phyloP scores from a whole-genome alignment of 2,113 vertebrate species.

The Macaca nemestrina region DNA sequence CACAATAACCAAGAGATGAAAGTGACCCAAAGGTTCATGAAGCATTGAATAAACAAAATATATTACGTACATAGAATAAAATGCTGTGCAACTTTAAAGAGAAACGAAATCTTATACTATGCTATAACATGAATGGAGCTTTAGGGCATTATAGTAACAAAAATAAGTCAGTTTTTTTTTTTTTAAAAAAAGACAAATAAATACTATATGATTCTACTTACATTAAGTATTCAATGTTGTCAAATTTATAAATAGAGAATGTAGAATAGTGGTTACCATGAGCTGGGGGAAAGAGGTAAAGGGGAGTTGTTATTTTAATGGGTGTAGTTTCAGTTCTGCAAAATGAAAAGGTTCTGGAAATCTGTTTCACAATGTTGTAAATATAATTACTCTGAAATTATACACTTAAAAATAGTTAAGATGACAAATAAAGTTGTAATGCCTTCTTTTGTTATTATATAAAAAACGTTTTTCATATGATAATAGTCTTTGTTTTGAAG shows the following conservation, averaged over 20 bases:
- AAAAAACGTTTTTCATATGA: not conserved
- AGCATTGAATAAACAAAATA: not conserved
- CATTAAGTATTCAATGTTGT: not conserved
- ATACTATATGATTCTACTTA: not conserved
- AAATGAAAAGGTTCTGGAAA: not conserved
- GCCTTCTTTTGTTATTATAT: not conserved
- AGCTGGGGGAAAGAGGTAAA: not conserved
- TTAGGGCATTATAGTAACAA: not conserved
- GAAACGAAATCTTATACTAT: not conserved
- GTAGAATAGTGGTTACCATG: not conserved
- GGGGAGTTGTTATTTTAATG: not conserved
- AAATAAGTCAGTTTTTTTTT: not conserved
- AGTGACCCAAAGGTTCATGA: not conserved
- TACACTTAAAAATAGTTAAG: not conserved
- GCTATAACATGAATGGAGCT: not conserved
- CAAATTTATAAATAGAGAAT: not conserved
- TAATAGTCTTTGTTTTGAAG: not conserved
- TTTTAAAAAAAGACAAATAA: not conserved
- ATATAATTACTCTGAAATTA: not conserved
- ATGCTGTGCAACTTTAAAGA: not conserved
- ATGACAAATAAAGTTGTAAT: not conserved
- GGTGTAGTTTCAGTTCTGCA: not conserved
- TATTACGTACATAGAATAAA: not conserved
- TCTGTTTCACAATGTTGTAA: not conserved
- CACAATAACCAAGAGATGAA: not conserved